Evolutionary conservation across 2,888 invertebrate species (phyloP), one percentile per base, ranked within the genome.

Genomic region (Thyatira batis): DNA sequence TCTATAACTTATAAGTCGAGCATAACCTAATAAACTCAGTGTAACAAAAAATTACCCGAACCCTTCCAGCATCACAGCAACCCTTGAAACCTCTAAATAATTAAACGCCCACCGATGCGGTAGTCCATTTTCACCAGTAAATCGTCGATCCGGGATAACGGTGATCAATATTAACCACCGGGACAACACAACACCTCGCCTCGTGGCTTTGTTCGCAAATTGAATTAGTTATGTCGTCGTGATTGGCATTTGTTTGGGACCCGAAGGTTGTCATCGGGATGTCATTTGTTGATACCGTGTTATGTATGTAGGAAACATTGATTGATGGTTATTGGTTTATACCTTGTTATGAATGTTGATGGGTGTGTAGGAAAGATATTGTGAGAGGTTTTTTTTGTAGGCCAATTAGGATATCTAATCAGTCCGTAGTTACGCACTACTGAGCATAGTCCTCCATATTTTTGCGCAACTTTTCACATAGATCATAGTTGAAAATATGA

Each of bases 161-260:
- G 76, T 81, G 82, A 86, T 86, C 86, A 86, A 88, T 87, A 83
- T 85, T 87, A 83, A 75, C 75, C 64, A 77, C 75, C 61, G 68
- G 59, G 54, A 43, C 54, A 53, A 57, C 60, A 23, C 13, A 39
- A 59, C 68, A 67, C 53, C 60, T 52, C 61, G 43, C 51, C 30
- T 61, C 58, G 33, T 33, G 58, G 61, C 50, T 53, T 20, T 51
- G 58, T 58, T 58, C 61, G 62, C 57, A 63, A 70, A 80, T 78
- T 82, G 80, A 80, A 82, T 84, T 76, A 82, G 67, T 79, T 71
- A 80, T 76, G 75, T 56, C 54, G 58, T 56, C 63, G 71, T 76
- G 80, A 80, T 82, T 79, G 78, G 74, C 62, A 53, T 60, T 57
- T 57, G 63, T 57, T 50, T 52, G 43, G 43, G 53, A 43, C n/a